phyloP scores from a whole-genome alignment of 64 coral and sea anemone species.

The Actinia tenebrosa region DNA sequence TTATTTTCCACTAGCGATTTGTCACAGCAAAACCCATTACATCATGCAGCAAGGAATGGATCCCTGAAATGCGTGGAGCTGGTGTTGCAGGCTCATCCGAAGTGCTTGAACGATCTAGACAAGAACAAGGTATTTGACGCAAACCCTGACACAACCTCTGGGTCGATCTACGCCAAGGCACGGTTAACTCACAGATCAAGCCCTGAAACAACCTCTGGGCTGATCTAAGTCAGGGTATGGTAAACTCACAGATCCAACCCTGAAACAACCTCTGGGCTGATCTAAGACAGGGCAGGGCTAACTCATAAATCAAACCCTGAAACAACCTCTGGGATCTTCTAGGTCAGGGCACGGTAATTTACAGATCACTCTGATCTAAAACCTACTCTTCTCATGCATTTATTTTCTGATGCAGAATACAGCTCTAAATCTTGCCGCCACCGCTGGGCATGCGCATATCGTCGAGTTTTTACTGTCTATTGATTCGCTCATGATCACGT shows the following conservation, averaged over 20 bases:
- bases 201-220: no score
- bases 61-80: constrained; percentile 42
- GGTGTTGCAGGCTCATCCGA: constrained; percentile 32
- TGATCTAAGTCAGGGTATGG: no score
- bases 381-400: neutral
- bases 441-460: constrained; percentile 34
- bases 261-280: no score
- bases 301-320: no score
- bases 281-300: no score
- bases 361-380: neutral
- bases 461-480: constrained; percentile 31
- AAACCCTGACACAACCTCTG: no score
- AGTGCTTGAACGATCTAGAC: constrained; percentile 37
- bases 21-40: constrained; percentile 7
- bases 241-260: no score
- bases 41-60: constrained; percentile 40
- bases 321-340: no score
- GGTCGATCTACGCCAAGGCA: no score
- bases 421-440: constrained; percentile 41
- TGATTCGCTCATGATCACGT: constrained; percentile 23
- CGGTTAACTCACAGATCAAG: no score
- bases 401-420: constrained; percentile 29
- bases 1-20: neutral
- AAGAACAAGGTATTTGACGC: constrained; percentile 27
- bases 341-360: no score